Percentiles rank a stretch among this genome's conserved stretches.
Conservation (phyloP, 2,797 vertebrate genomes). For the Alectoris magna region DNA sequence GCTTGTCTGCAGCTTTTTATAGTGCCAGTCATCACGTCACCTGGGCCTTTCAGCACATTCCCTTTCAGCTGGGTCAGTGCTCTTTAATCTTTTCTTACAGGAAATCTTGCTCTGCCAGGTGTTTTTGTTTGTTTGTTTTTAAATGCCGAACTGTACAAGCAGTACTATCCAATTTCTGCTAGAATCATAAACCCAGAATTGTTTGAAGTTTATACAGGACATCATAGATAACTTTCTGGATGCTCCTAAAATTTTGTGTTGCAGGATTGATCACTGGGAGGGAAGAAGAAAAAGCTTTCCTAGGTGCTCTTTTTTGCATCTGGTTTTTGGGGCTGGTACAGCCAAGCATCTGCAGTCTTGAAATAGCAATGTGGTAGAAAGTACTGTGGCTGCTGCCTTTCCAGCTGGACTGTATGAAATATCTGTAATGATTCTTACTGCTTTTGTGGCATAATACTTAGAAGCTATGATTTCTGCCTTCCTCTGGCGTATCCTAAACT, state of each 20-base stretch:
- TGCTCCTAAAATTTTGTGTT: background rate
- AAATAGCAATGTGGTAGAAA: slow-evolving; percentile 37
- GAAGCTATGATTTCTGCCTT: slow-evolving; percentile 66
- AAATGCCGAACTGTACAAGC: background rate
- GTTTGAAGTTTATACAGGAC: background rate
- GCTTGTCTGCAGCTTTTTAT: background rate
- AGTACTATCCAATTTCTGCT: background rate
- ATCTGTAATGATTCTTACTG: background rate
- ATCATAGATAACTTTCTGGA: background rate
- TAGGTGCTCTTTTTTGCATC: background rate
- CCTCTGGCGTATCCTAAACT: background rate
- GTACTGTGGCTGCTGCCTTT: slow-evolving; percentile 22
- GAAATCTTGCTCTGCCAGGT: background rate
- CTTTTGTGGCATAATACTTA: slow-evolving; percentile 38
- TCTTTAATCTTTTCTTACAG: background rate
- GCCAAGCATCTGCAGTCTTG: slow-evolving; percentile 14
- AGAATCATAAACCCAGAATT: background rate
- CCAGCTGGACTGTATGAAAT: background rate
- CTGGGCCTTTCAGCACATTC: background rate
- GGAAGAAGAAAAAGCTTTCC: background rate
- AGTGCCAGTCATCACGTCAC: background rate
- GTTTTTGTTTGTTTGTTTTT: background rate
- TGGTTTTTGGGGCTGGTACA: background rate
- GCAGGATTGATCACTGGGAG: background rate
- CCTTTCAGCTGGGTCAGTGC: background rate